These are phyloP conservation scores for Hydractinia symbiolongicarpus DNA, from an alignment of 30 jellyfish, hydroid and myxozoan species.

Conservation along the genomic window DNA sequence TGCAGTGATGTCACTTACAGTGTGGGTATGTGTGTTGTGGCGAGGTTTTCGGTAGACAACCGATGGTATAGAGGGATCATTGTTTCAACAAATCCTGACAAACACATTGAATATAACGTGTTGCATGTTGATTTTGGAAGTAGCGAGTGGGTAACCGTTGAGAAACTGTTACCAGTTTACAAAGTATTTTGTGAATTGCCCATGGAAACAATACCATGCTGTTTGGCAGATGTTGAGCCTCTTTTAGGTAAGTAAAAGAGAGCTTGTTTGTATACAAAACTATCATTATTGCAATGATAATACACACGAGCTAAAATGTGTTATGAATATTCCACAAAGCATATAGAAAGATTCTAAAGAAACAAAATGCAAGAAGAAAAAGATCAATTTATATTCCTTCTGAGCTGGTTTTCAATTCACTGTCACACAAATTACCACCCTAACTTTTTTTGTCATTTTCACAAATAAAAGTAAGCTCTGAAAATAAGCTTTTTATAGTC, in stretches of 20 bases:
- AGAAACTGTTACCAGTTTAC: slow-evolving; percentile 54
- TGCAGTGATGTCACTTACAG: background rate
- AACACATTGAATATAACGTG: slow-evolving; percentile 35
- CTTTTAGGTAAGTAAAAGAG: slow-evolving; percentile 20
- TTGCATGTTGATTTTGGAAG: slow-evolving; percentile 88
- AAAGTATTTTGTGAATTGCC: slow-evolving; percentile 83
- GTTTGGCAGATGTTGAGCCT: slow-evolving; percentile 83
- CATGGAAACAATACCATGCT: slow-evolving; percentile 73
- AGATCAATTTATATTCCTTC: no score
- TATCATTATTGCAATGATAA: background rate
- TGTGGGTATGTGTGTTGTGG: slow-evolving; percentile 65
- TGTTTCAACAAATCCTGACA: background rate
- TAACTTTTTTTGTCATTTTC: no score
- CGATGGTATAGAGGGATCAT: slow-evolving; percentile 80
- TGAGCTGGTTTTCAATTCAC: no score
- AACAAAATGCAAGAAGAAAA: no score
- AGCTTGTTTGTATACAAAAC: background rate
- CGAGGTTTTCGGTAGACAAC: slow-evolving; percentile 57
- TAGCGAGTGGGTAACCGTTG: slow-evolving; percentile 55
- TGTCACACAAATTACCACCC: no score
- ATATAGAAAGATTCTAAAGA: no score
- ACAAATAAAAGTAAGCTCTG: no score
- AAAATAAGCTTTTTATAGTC: no score
- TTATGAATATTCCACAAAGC: no score
- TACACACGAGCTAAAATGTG: background rate